Conservation (phyloP, 2,113 vertebrate genomes). For the Dipodomys stephensi region DNA sequence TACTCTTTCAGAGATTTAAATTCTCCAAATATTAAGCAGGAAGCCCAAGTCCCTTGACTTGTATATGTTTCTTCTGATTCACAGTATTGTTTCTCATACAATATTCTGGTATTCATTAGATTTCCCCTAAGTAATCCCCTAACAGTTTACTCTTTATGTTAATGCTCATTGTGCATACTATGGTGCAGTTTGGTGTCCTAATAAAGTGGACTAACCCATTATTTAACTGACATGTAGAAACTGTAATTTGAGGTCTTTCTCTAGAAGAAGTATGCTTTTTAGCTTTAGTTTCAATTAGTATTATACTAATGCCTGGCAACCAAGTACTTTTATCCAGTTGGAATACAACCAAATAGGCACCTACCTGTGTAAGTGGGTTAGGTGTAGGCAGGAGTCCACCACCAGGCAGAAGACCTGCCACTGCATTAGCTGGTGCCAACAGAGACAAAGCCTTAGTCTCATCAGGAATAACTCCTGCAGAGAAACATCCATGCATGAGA, state of each 20-base stretch:
- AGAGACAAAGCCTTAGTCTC: slow-evolving; percentile 99
- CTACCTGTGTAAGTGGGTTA: slow-evolving; percentile 95
- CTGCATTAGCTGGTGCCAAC: slow-evolving; percentile 99
- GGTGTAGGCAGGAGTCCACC: slow-evolving; percentile 98
- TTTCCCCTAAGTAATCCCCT: neutral
- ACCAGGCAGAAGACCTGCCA: slow-evolving; percentile 99
- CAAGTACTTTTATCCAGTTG: neutral
- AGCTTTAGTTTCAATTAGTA: neutral
- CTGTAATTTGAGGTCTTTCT: neutral
- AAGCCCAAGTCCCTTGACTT: neutral
- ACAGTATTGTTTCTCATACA: neutral
- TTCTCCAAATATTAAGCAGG: neutral
- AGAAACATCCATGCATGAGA: slow-evolving; percentile 91
- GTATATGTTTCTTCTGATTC: neutral
- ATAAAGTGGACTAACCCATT: neutral
- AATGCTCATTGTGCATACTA: neutral
- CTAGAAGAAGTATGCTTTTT: neutral
- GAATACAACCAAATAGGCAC: slow-evolving; percentile 78
- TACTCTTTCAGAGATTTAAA: neutral
- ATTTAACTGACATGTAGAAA: slow-evolving; percentile 1
- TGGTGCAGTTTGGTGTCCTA: neutral
- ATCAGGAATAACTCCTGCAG: slow-evolving; percentile 99
- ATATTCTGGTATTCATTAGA: neutral
- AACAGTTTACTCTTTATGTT: neutral
- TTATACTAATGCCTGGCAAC: neutral